phyloP scores from a whole-genome alignment of 2,797 vertebrate species.

The Lagothrix lagotricha region DNA sequence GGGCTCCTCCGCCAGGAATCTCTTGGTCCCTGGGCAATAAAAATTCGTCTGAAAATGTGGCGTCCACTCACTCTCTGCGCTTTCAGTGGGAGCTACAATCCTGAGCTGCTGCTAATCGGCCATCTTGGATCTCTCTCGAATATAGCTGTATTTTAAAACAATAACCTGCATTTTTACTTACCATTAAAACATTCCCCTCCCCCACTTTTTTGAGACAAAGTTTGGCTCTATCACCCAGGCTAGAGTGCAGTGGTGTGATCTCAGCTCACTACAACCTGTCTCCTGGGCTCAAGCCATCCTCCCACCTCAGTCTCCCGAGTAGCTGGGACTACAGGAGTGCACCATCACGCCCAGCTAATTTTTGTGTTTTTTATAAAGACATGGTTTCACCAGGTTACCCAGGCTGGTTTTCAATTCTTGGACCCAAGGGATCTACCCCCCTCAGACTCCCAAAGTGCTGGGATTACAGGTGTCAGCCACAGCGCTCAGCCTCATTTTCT shows the following conservation, averaged over 20 bases:
- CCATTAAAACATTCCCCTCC: neutral
- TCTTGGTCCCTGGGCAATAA: too few species aligned
- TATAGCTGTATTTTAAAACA: neutral
- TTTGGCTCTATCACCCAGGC: neutral
- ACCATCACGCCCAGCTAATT: neutral
- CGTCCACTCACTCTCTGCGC: too few species aligned
- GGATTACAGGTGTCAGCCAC: too few species aligned
- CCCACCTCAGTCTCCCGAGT: neutral
- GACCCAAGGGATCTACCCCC: too few species aligned
- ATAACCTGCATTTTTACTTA: slow-evolving; percentile 10
- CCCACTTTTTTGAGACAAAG: neutral
- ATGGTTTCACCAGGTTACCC: too few species aligned
- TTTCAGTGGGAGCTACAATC: too few species aligned
- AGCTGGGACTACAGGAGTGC: neutral
- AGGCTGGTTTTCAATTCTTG: too few species aligned
- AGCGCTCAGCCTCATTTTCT: neutral
- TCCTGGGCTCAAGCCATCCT: neutral
- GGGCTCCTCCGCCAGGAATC: too few species aligned
- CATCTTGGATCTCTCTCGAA: too few species aligned
- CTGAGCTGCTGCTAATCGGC: too few species aligned
- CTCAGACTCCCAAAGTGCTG: too few species aligned
- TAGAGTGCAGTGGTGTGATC: neutral
- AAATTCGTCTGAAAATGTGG: too few species aligned
- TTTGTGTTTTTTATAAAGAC: neutral
- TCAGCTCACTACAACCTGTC: neutral